These are phyloP conservation scores for Caenorhabditis sp. DNA, from an alignment of 2,888 invertebrate species.

Conservation along the genomic window DNA sequence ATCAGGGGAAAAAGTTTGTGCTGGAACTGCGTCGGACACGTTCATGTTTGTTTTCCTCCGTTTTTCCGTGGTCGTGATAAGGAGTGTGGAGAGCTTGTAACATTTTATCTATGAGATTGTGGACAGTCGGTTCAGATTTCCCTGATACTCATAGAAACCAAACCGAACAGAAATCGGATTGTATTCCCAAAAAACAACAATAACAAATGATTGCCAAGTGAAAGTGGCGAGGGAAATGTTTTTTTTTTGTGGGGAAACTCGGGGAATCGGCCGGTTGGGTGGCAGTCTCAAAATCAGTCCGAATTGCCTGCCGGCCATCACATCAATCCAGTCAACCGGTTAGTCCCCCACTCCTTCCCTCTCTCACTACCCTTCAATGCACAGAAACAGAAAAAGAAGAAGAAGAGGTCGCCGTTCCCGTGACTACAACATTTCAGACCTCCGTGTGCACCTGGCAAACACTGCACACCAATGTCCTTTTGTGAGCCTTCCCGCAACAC, in stretches of 20 bases:
- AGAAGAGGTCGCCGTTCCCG: slow-evolving; percentile 8
- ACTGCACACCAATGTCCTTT: slow-evolving; percentile 21
- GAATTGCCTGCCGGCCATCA: slow-evolving; percentile 46
- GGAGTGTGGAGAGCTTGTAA: background rate
- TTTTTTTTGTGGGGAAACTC: slow-evolving; percentile 19
- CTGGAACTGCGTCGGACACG: background rate
- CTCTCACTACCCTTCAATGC: background rate
- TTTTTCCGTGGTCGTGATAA: slow-evolving; percentile 9
- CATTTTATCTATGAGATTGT: slow-evolving; percentile 24
- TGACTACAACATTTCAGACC: slow-evolving; percentile 12
- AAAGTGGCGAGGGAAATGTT: slow-evolving; percentile 23
- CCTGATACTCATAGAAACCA: slow-evolving; percentile 18
- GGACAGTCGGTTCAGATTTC: too few relatives aligned
- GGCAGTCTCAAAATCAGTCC: slow-evolving; percentile 42
- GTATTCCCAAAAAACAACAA: slow-evolving; percentile 42
- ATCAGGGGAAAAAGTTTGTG: background rate
- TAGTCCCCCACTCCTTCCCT: slow-evolving; percentile 1
- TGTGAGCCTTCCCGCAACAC: slow-evolving; percentile 24
- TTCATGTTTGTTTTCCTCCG: background rate
- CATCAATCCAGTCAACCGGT: slow-evolving; percentile 49
- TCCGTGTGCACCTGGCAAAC: slow-evolving; percentile 12
- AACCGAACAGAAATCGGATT: slow-evolving; percentile 33
- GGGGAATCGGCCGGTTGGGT: slow-evolving; percentile 27
- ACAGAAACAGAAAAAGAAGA: too few relatives aligned
- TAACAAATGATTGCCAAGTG: slow-evolving; percentile 34